Percentiles rank a stretch among this genome's conserved stretches.
phyloP scores from a whole-genome alignment of 2,797 vertebrate genomes.

The Loris lydekkerianus region DNA sequence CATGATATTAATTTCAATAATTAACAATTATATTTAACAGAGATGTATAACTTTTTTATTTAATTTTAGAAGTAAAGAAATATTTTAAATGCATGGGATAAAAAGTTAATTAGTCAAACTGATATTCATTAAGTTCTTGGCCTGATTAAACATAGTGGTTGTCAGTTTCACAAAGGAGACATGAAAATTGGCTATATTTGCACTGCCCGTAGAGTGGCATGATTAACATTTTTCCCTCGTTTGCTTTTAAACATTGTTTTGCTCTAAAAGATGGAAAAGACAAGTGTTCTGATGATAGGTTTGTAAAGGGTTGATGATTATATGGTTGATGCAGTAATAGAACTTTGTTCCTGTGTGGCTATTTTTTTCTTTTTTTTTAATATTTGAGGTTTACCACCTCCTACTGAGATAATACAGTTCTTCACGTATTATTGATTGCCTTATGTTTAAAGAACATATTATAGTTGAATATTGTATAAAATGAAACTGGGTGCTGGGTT shows the following conservation, averaged over 20 bases:
- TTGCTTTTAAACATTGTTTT: conserved; percentile 48
- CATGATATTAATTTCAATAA: conserved; percentile 55
- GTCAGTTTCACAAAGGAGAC: conserved; percentile 55
- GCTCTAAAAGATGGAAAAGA: conserved; percentile 49
- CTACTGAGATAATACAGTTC: conserved; percentile 39
- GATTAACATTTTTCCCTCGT: neutral
- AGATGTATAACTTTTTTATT: neutral
- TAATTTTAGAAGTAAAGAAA: conserved; percentile 56
- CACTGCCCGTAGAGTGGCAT: conserved; percentile 11
- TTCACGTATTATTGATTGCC: neutral
- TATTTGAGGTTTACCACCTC: neutral
- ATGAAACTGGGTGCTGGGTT: neutral
- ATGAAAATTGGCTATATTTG: conserved; percentile 60
- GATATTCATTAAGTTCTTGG: conserved; percentile 43
- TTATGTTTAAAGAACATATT: neutral
- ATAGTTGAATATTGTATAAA: conserved; percentile 45
- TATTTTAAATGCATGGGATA: conserved; percentile 47
- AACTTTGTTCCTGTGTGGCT: neutral
- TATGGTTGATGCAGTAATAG: neutral
- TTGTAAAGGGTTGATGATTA: conserved; percentile 47
- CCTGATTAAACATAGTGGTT: conserved; percentile 53
- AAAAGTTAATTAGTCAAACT: conserved; percentile 65
- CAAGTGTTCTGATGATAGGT: conserved; percentile 60
- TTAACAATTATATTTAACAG: conserved; percentile 57
- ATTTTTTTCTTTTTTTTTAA: conserved; percentile 31